Evolutionary conservation across 2,113 vertebrate species (phyloP), one percentile per base, ranked within the genome.

Genomic region (Psittacus erithacus): DNA sequence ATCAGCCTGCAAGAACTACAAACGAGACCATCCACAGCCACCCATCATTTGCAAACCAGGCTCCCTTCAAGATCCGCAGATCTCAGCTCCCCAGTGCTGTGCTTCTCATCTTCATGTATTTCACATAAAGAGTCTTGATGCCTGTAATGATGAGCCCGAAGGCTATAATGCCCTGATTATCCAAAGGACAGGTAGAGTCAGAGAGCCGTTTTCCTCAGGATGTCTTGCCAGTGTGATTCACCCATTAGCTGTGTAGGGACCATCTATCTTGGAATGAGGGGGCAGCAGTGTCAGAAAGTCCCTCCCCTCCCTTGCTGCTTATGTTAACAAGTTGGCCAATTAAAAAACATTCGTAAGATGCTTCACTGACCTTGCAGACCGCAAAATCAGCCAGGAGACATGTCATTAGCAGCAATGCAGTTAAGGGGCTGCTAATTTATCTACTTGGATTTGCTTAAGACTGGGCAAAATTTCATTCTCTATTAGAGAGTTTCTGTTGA

Each of bases 311-410:
- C 76, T 92, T 4, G 0, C 75, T 59, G 69, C 10, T 7, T 84
- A 84, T 91, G 77, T 91, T 96, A 95, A 95, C 79, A 86, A 93
- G 92, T 76, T 81, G 59, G 73, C 90, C 96, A 96, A 96, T 96
- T 96, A 96, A 97, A 95, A 94, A 80, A 67, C 87, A 70, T 94
- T 97, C 95, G 82, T 86, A 92, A 92, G 85, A 91, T 95, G 89
- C 93, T 93, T 96, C 82, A 82, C 67, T 92, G 95, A 92, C 91
- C 91, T 90, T 39, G 47, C 92, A 88, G 60, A 82, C 64, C 7
- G 3, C 78, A 91, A 80, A 95, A 96, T 73, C 83, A 92, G 67
- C 85, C 74, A 81, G 1, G 0, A 93, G 86, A 84, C 63, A 52
- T 25, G 83, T 93, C 71, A 79, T 95, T 96, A 94, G 64, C 60